A percentile compares a stretch with the other conserved stretches of the same genome.
Evolutionary conservation across 2,113 vertebrate genomes (phyloP).

Genomic region (Dipodomys spectabilis): DNA sequence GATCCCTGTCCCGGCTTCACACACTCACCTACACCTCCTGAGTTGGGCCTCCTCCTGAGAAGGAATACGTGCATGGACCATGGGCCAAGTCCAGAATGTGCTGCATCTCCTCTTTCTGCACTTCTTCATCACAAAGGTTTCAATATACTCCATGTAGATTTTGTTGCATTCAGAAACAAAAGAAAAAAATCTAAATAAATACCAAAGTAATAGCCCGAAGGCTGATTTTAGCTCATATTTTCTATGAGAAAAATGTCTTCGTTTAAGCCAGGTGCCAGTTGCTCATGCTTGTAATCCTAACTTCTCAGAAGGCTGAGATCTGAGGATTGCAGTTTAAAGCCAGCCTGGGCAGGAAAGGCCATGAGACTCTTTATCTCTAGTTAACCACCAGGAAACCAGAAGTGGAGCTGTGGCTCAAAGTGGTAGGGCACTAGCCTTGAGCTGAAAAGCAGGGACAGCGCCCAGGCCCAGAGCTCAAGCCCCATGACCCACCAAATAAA

Average conservation of each 20-base stretch:
- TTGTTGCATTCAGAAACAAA: background rate
- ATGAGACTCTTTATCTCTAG: too few relatives aligned
- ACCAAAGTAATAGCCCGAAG: background rate
- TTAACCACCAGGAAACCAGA: too few relatives aligned
- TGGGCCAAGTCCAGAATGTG: background rate
- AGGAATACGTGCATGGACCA: too few relatives aligned
- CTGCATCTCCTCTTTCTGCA: background rate
- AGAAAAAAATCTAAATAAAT: background rate
- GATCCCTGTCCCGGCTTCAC: too few relatives aligned
- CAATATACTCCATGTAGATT: background rate
- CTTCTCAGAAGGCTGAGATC: too few relatives aligned
- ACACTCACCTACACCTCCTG: rapidly evolving
- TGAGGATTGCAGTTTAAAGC: too few relatives aligned
- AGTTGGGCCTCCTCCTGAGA: too few relatives aligned
- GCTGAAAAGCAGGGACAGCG: too few relatives aligned
- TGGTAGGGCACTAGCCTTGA: background rate
- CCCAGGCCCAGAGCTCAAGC: background rate
- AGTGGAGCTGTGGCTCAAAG: background rate
- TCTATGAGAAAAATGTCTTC: background rate
- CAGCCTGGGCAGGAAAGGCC: too few relatives aligned
- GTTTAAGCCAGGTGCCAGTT: too few relatives aligned
- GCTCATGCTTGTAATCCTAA: too few relatives aligned
- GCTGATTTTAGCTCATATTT: background rate
- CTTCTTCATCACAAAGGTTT: background rate
- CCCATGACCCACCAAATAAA: too few relatives aligned